Base-by-base conservation (phyloP, 2,113 vertebrate species). In the Lutjanus erythropterus region DNA sequence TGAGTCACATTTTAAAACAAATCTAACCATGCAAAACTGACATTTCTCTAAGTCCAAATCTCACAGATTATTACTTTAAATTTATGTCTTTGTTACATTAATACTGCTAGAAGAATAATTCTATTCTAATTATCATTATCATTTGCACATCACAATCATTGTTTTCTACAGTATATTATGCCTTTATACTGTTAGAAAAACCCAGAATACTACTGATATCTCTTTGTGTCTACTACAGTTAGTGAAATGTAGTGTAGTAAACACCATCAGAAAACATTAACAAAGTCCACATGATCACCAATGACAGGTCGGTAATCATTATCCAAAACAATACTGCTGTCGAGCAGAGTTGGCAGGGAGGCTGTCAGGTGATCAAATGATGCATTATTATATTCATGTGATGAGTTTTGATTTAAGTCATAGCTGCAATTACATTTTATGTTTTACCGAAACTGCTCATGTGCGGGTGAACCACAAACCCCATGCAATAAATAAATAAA, bases 261-360 rank as follows among this genome's bases (percentile, higher is more conserved):
- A 71, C 50, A 39, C 6, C 6, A 4, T 69, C 8, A 72, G 58
- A 27, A 88, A 83, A 87, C 76, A 82, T 86, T 86, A 75, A 88
- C 78, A 68, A 18, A 29, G 6, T 21, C 44, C 27, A 27, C n/a
- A 10, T 35, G 50, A 65, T 61, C n/a, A 66, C 37, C 41, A 33
- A 78, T 44, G 4, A 55, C 21, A 59, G 39, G 69, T 29, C 0
- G 5, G 27, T 76, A 86, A 90, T 87, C 52, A 85, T 88, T 83
- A 37, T 27, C 72, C 0, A 44, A 58, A 62, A 6, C 39, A 42
- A 10, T 27, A 33, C n/a, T 15, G 1, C 39, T 35, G 16, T 23
- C 21, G 15, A 27, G 49, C 3, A 15, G 2, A 27, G 67, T 39
- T 56, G 12, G 31, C 16, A 35, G 33, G 23, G 35, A 66, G 27